Conservation (phyloP, 2,888 invertebrate genomes). For the Herminia tarsipennalis region DNA sequence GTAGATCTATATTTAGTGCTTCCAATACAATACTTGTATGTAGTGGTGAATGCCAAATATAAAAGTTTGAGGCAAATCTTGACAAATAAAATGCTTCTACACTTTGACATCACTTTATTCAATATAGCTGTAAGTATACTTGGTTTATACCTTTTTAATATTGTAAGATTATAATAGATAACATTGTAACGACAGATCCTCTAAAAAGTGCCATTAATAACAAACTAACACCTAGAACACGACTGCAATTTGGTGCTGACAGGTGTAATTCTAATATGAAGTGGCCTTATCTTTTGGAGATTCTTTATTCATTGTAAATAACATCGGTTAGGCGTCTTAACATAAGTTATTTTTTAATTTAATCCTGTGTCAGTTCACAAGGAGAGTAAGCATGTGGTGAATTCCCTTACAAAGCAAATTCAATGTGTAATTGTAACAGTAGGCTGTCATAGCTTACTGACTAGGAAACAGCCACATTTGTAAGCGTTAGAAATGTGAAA, state of each 20-base stretch:
- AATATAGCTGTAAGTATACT: conserved; percentile 42
- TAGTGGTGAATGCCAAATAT: conserved; percentile 61
- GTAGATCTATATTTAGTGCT: conserved; percentile 58
- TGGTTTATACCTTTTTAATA: conserved; percentile 48
- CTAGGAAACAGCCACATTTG: too few species aligned
- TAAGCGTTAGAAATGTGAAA: not conserved
- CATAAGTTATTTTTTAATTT: conserved; percentile 49
- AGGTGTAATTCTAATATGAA: conserved; percentile 49
- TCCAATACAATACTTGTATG: conserved; percentile 55
- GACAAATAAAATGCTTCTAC: conserved; percentile 43
- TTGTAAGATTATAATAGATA: conserved; percentile 24
- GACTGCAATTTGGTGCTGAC: conserved; percentile 59
- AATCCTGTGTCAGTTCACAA: conserved; percentile 53
- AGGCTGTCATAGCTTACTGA: too few species aligned
- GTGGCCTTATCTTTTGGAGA: conserved; percentile 70
- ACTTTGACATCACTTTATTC: conserved; percentile 53
- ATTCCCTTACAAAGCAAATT: too few species aligned
- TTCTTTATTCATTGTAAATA: conserved; percentile 74
- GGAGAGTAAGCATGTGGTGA: too few species aligned
- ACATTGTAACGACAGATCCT: conserved; percentile 37
- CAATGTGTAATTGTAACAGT: too few species aligned
- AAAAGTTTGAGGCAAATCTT: conserved; percentile 41
- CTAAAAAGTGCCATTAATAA: conserved; percentile 48
- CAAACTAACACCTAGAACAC: conserved; percentile 19
- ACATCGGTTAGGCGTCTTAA: conserved; percentile 45